Base-by-base conservation (phyloP, 2,888 invertebrate species). In the Tipula confusa region DNA sequence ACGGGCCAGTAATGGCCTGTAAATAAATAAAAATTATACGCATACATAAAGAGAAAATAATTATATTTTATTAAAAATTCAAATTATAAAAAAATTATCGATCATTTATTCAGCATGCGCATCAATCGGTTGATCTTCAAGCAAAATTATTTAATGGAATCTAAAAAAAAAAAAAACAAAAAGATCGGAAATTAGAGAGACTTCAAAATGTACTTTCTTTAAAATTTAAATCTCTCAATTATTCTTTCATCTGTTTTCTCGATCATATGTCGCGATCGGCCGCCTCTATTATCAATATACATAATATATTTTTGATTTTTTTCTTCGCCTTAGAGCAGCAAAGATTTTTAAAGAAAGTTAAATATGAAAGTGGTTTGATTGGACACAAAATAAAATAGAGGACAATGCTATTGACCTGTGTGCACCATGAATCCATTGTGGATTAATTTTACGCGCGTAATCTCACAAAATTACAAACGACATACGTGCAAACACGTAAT, bases 291-390 rank as follows among this genome's bases (percentile, higher is more conserved):
- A 48, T 18, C 2, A 64, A 24, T 64, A 64, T 15, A 5, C 15
- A 64, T 64, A 64, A 24, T n/a, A n/a, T n/a, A 33, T 33, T n/a
- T 9, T 33, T 33, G 33, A 33, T 64, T 24, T 5, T 0, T 43
- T 6, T 43, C 5, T 64, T 64, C 64, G 24, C 24, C 64, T 64
- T 64, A 64, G 24, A 18, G 64, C 64, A 64, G n/a, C n/a, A n/a
- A n/a, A n/a, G 24, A 7, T 7, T 64, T 64, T 64, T 64, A 24
- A 9, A 64, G 64, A 64, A 64, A 64, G 64, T 64, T 64, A 64
- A 64, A 64, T 64, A 64, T 64, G 64, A 64, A 64, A 64, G 64
- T 64, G 64, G 64, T 64, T 64, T 64, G 64, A 64, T 64, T 24
- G 64, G 24, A 64, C 64, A 64, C 64, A 43, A 38, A 38, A 31